Evolutionary conservation across 2,797 vertebrate species (phyloP), one percentile per base, ranked within the genome.

Genomic region (Anguilla pacifica): DNA sequence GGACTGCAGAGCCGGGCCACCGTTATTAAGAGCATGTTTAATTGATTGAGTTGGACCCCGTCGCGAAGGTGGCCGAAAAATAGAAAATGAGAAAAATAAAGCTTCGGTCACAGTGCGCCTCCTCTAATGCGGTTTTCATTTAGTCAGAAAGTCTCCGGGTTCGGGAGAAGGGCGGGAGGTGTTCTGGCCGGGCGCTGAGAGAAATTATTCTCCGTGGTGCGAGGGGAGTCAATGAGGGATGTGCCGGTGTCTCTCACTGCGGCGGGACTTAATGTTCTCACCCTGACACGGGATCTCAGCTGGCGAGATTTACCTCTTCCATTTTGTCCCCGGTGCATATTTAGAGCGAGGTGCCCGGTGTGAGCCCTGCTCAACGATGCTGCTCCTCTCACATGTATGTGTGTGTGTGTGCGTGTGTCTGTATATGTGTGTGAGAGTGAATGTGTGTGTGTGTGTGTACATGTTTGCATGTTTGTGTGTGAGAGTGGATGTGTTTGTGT

Each of bases 281-380:
- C 82, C 28, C 25, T 55, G n/a, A 4, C 51, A 31, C 49, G 6
- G 46, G 6, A 31, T 83, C 82, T 83, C 43, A 46, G 77, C 77
- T n/a, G 35, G 17, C 77, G n/a, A 17, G 2, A 11, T n/a, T 81
- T 81, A 81, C 77, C 43, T 31, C 77, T 4, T n/a, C 17, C 22
- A 19, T 83, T 51, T 25, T 55, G 82, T 83, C 82, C 82, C 82
- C 49, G 4, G 77, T 49, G 77, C 43, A 49, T 81, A 49, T 81
- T 81, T 81, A 49, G 39, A 43, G 25, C 43, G 25, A 49, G 77
- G 6, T 22, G 15, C 31, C 13, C 13, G 43, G 31, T 9, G 2
- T 49, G 43, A 43, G 5, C 15, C 43, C 77, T 10, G 39, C 31
- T 77, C 28, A 1, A 0, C 17, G 10, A 49, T 15, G 39, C 17